A percentile compares a stretch with the other conserved stretches of the same genome.
These are phyloP conservation scores for Oscheius onirici DNA, from an alignment of 2,888 invertebrate genomes.

Conservation along the genomic window DNA sequence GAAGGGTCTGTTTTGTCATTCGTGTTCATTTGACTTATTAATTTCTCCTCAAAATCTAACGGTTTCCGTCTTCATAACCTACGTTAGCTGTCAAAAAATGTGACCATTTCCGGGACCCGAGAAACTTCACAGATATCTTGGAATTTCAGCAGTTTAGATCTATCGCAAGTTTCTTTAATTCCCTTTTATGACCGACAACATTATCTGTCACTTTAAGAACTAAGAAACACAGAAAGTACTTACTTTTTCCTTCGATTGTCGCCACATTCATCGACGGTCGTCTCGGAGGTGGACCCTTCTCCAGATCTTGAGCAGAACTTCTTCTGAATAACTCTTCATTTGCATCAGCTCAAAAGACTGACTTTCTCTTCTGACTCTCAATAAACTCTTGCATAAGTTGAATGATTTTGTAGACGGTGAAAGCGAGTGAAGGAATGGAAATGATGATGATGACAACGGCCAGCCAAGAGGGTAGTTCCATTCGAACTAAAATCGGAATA, in stretches of 20 bases:
- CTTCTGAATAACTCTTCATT: background rate
- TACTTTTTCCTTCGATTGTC: conserved; percentile 8
- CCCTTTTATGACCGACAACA: no score
- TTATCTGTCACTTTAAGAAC: background rate
- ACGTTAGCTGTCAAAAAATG: background rate
- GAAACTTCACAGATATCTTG: background rate
- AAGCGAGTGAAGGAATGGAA: conserved; percentile 3
- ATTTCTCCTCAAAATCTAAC: no score
- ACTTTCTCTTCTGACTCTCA: background rate
- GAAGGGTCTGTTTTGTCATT: background rate
- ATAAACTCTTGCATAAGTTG: background rate
- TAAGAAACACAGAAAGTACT: background rate
- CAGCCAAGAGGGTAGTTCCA: conserved; percentile 18
- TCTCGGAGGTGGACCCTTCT: background rate
- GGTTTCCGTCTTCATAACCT: background rate
- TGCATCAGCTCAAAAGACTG: background rate
- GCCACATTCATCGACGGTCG: conserved; percentile 3
- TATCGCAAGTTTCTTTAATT: no score
- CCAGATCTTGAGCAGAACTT: background rate
- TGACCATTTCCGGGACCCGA: background rate
- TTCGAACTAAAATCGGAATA: background rate
- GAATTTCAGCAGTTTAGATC: no score
- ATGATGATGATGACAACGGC: background rate
- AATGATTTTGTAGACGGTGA: conserved; percentile 2
- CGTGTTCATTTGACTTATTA: background rate